phyloP scores from a whole-genome alignment of 2,113 vertebrate genomes.

The Otis tarda region DNA sequence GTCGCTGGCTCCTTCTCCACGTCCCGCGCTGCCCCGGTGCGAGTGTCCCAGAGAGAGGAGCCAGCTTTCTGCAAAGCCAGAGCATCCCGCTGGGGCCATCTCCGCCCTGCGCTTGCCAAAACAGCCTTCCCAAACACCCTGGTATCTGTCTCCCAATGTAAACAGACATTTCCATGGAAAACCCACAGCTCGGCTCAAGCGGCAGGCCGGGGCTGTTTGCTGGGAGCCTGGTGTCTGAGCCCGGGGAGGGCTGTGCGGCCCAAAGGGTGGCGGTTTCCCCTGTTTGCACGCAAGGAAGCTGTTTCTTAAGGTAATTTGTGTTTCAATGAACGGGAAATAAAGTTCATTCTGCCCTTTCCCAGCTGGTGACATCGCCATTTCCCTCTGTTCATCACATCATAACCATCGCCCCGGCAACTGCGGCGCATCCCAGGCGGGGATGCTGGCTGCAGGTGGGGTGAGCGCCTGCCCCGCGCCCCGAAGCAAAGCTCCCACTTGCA shows the following conservation, averaged over 20 bases:
- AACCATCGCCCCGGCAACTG: slow-evolving; percentile 13
- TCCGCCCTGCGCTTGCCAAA: accelerated
- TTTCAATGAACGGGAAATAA: slow-evolving; percentile 37
- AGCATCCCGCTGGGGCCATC: background rate
- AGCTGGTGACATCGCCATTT: slow-evolving; percentile 22
- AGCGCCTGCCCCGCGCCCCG: background rate
- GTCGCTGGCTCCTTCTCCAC: background rate
- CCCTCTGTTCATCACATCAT: slow-evolving; percentile 44
- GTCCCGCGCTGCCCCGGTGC: accelerated
- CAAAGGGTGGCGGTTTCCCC: background rate
- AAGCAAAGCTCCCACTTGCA: background rate
- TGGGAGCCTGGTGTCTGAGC: background rate
- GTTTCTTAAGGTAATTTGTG: slow-evolving; percentile 53
- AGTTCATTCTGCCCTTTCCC: slow-evolving; percentile 43
- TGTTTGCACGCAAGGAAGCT: background rate
- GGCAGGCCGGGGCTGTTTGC: background rate
- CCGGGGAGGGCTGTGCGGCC: background rate
- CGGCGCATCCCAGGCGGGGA: background rate
- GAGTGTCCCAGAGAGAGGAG: accelerated
- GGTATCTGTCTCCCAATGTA: background rate
- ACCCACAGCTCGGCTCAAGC: background rate
- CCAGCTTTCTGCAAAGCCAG: background rate
- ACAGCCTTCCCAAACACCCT: background rate
- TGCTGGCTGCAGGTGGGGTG: background rate
- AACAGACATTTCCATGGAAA: background rate